A percentile compares a stretch with the other conserved stretches of the same genome.
phyloP scores from a whole-genome alignment of 2,113 vertebrate genomes.

The Martes martes region DNA sequence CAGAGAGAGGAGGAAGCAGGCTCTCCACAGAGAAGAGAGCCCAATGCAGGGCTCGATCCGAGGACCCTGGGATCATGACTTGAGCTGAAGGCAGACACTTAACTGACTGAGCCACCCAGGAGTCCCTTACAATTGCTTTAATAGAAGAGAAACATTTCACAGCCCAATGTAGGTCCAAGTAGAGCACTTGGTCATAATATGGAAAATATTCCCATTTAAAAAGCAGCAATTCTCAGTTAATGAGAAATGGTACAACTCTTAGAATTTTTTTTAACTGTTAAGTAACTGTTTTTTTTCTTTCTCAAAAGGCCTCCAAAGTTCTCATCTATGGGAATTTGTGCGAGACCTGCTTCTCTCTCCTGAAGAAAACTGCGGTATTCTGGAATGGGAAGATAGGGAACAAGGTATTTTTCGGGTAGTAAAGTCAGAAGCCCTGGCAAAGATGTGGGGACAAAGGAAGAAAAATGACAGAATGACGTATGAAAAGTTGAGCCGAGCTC shows the following conservation, averaged over 20 bases:
- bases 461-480: slow-evolving; percentile 82
- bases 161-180: not conserved
- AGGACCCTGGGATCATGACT: not conserved
- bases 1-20: no score
- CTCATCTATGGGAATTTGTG: slow-evolving; percentile 82
- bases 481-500: slow-evolving; percentile 81
- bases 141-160: not conserved
- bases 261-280: not conserved
- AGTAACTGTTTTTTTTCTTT: not conserved
- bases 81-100: not conserved
- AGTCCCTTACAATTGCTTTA: not conserved
- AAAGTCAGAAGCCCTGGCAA: slow-evolving; percentile 81
- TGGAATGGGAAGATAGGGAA: slow-evolving; percentile 82
- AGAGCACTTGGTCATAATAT: rapidly evolving
- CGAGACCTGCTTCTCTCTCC: slow-evolving; percentile 80
- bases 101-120: not conserved
- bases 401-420: slow-evolving; percentile 81
- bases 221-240: not conserved
- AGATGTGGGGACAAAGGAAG: slow-evolving; percentile 83
- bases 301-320: slow-evolving; percentile 77
- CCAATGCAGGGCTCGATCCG: no score
- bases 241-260: not conserved
- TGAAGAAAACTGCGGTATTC: slow-evolving; percentile 77
- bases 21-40: no score
- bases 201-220: not conserved